Conservation (phyloP, 2,888 invertebrate species). For the Rotaria macrura region DNA sequence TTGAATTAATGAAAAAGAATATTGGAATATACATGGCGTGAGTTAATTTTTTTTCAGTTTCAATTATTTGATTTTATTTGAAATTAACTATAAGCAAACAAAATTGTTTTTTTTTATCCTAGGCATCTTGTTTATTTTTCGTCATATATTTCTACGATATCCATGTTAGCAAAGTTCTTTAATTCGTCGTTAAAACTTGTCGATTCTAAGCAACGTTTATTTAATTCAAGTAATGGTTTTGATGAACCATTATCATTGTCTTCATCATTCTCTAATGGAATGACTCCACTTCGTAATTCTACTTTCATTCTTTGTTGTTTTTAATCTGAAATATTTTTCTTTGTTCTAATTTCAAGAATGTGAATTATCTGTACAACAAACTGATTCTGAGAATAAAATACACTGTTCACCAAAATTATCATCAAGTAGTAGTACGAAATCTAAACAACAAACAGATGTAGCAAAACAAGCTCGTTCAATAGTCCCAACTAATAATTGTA, state of each 20-base stretch:
- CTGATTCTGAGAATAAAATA: neutral
- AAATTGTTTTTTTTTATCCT: too few species aligned
- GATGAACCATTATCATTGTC: neutral
- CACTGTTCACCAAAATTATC: neutral
- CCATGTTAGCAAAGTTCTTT: neutral
- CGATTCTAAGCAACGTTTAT: neutral
- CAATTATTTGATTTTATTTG: too few species aligned
- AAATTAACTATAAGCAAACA: too few species aligned
- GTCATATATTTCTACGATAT: neutral
- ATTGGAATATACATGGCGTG: neutral
- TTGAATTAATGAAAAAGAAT: constrained; percentile 7
- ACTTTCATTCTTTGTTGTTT: neutral
- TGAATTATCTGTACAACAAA: neutral
- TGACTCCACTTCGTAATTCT: neutral
- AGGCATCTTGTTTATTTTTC: constrained; percentile 1
- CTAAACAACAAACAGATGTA: neutral
- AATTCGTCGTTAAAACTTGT: constrained; percentile 11
- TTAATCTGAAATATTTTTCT: neutral
- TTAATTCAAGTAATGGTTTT: neutral
- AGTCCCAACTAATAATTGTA: neutral
- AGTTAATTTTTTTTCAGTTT: neutral
- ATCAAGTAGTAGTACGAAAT: neutral
- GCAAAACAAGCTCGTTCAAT: constrained; percentile 2
- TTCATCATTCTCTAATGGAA: neutral
- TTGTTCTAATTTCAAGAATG: neutral